phyloP scores from a whole-genome alignment of 2,888 invertebrate genomes.

The Callinectes sapidus region DNA sequence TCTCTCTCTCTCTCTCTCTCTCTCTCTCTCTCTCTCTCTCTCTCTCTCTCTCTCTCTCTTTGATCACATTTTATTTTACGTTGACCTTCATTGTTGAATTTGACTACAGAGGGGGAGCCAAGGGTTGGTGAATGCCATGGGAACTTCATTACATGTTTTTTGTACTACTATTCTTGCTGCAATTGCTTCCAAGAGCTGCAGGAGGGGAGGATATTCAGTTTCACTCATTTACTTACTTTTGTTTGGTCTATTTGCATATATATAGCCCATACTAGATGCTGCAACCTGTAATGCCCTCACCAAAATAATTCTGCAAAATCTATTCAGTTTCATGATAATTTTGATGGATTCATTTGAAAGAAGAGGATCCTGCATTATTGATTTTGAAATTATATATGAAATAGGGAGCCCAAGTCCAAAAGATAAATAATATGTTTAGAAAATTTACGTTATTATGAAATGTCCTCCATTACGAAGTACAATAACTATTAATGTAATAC shows the following conservation, averaged over 20 bases:
- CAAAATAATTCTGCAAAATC: background rate
- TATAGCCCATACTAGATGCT: no score
- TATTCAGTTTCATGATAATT: background rate
- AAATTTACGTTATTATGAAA: no score
- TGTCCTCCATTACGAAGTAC: no score
- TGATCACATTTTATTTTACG: background rate
- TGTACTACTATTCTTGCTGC: background rate
- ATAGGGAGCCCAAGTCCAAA: no score
- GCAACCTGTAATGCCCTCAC: no score
- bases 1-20: conserved; percentile 32
- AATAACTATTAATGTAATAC: no score
- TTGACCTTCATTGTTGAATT: background rate
- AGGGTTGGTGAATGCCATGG: background rate
- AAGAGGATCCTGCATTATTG: no score
- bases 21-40: conserved; percentile 31
- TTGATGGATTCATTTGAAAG: background rate
- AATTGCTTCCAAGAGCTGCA: background rate
- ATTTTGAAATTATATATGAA: no score
- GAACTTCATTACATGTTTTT: background rate
- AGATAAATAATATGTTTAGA: no score
- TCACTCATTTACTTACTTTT: background rate
- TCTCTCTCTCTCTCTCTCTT: conserved; percentile 37
- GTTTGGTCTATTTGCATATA: background rate
- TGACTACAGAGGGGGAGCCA: background rate
- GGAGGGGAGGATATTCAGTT: background rate